phyloP scores from a whole-genome alignment of 2,113 vertebrate genomes.

The Nibea albiflora region DNA sequence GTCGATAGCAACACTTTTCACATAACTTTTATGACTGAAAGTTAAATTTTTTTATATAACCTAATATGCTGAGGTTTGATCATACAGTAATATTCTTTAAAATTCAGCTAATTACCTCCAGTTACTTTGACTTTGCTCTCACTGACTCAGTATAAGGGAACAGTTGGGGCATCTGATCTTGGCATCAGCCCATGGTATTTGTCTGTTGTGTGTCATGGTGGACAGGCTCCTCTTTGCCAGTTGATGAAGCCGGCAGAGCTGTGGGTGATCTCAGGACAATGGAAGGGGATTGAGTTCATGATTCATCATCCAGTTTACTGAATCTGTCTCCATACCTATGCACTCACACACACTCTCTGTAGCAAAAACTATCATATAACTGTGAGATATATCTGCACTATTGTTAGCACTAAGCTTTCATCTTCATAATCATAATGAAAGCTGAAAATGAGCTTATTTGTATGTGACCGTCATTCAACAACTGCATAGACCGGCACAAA shows the following conservation, averaged over 20 bases:
- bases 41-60: neutral
- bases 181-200: constrained; percentile 57
- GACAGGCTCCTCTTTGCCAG: constrained; percentile 25
- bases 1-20: neutral
- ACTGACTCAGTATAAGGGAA: constrained; percentile 33
- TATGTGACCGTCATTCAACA: constrained; percentile 7
- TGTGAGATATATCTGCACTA: neutral
- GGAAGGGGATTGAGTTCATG: constrained; percentile 53
- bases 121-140: neutral
- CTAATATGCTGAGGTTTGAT: constrained; percentile 2
- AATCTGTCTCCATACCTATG: constrained; percentile 40
- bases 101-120: neutral
- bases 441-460: neutral
- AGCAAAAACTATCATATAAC: constrained; percentile 14
- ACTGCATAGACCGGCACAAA: neutral
- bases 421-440: constrained; percentile 7
- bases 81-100: neutral
- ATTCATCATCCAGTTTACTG: constrained; percentile 70
- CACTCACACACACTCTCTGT: constrained; percentile 6
- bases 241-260: constrained; percentile 52
- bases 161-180: constrained; percentile 31
- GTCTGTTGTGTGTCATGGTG: constrained; percentile 48
- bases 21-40: neutral
- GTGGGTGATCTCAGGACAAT: constrained; percentile 66
- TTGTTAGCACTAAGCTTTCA: constrained; percentile 11